Percentiles rank a stretch among this genome's conserved stretches.
Conservation (phyloP, 2,888 invertebrate species). For the Leptarthrus brevirostris region DNA sequence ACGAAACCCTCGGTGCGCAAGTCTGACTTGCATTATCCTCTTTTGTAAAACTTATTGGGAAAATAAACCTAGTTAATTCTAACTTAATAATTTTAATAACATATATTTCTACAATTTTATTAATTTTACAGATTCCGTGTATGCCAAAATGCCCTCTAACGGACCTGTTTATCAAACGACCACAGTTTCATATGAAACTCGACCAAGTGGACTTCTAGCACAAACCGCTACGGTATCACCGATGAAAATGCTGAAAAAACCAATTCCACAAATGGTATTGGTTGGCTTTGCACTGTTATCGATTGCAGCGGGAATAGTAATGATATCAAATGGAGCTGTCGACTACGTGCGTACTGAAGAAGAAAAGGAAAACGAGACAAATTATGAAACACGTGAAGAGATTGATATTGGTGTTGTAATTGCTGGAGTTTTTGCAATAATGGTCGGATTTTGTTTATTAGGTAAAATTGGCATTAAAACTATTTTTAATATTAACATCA, state of each 20-base stretch:
- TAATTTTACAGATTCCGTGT: not conserved
- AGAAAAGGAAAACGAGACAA: constrained; percentile 62
- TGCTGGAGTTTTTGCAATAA: constrained; percentile 73
- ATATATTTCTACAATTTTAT: no score
- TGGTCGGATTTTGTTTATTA: constrained; percentile 72
- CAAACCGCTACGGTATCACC: constrained; percentile 61
- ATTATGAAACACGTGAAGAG: constrained; percentile 56
- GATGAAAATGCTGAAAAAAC: constrained; percentile 60
- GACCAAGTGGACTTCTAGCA: constrained; percentile 65
- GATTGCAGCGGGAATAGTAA: constrained; percentile 68
- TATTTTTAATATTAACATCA: no score
- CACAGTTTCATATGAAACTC: constrained; percentile 79
- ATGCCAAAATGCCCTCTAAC: constrained; percentile 72
- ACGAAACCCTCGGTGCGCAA: no score
- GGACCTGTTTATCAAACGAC: constrained; percentile 83
- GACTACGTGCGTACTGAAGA: constrained; percentile 70
- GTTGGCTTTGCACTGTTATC: constrained; percentile 61
- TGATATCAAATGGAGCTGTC: constrained; percentile 74
- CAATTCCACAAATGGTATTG: constrained; percentile 60
- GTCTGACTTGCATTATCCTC: no score
- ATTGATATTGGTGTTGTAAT: constrained; percentile 71
- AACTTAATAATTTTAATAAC: no score
- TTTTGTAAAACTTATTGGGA: no score
- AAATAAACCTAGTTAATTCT: no score
- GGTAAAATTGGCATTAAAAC: no score